Evolutionary conservation across 2,113 vertebrate genomes (phyloP), one percentile per base, ranked within the genome.

Genomic region (Chaenogobius annularis): DNA sequence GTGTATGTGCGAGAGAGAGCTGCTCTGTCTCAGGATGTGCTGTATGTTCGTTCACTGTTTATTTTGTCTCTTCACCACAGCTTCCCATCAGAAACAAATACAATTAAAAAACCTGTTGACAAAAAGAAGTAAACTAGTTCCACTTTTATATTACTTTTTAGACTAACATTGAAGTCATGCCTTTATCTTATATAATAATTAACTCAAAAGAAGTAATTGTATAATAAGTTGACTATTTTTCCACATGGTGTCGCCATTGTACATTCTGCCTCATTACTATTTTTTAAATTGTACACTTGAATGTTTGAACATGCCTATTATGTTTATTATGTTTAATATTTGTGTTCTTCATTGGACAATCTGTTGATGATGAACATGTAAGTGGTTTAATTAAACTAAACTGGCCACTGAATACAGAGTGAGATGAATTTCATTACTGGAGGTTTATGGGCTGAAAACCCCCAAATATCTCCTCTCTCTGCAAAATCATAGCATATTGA

Each of bases 41-140:
- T 75, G 74, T 79, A 85, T 88, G 80, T 83, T 68, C 72, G 73
- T 5, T 68, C 55, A 58, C 69, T 86, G 87, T 89, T 91, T 80
- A 75, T 73, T 1, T 73, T 76, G 74, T 85, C 72, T 73, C 64
- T 72, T 86, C 64, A 66, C 43, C 59, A 59, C 80, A 50, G 74
- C 84, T 84, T 88, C 75, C 73, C 72, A 71, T 63, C 68, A 8
- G 20, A 75, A 72, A 64, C 13, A 73, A 23, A 12, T 10, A 17
- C 17, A 52, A 7, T 52, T 52, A 1, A 52, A 52, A 52, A 8
- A 15, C 4, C 19, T 6, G n/a, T 11, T 7, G 5, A 59, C n/a
- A 56, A 13, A 56, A 22, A 4, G 22, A 7, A n/a, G 17, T 7
- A 17, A 52, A 7, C 17, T 56, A 5, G 26, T 31, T 31, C 26